phyloP scores from a whole-genome alignment of 2,797 vertebrate species.

The Cossypha caffra region DNA sequence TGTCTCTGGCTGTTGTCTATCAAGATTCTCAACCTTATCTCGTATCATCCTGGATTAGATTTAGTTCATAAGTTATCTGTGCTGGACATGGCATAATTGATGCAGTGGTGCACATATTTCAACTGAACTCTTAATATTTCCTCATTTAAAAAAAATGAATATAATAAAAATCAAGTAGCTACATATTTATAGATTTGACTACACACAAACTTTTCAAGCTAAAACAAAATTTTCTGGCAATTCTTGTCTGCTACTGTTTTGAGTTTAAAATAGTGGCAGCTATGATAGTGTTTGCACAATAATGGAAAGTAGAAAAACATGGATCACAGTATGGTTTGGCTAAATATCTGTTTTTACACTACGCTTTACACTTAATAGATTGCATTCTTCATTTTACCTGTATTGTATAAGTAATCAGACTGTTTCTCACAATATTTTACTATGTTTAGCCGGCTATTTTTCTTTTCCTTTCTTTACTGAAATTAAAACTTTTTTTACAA shows the following conservation, averaged over 20 bases:
- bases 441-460: background rate
- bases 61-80: background rate
- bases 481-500: background rate
- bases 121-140: background rate
- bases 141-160: background rate
- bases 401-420: background rate
- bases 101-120: background rate
- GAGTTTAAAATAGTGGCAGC: background rate
- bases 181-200: background rate
- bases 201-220: background rate
- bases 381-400: background rate
- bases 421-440: background rate
- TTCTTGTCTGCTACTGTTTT: background rate
- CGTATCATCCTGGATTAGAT: background rate
- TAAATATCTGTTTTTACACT: background rate
- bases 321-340: background rate
- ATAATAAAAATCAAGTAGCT: background rate
- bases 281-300: background rate
- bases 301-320: background rate
- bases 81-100: background rate
- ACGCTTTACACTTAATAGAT: background rate
- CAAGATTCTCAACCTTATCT: background rate
- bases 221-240: background rate
- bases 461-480: background rate
- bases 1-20: background rate